Conservation (phyloP, 2,888 invertebrate species). For the Escarpia spicata region DNA sequence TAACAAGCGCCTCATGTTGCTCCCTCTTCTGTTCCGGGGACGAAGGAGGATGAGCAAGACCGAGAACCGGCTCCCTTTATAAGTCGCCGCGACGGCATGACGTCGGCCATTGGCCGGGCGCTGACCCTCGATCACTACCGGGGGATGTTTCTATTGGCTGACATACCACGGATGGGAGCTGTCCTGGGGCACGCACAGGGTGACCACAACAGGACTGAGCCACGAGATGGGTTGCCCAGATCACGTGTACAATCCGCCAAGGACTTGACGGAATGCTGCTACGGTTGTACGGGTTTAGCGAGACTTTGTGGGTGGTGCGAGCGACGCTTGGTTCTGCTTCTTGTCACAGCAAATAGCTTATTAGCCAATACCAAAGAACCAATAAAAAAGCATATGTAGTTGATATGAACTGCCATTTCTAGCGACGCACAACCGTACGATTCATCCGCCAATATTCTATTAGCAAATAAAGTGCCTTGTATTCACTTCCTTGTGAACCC, state of each 20-base stretch:
- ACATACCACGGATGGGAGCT: not conserved
- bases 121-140: not conserved
- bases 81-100: not conserved
- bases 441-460: no score
- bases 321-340: not conserved
- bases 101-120: not conserved
- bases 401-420: not conserved
- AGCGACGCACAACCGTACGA: no score
- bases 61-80: not conserved
- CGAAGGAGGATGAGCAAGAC: not conserved
- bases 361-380: not conserved
- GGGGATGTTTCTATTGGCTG: not conserved
- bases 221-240: not conserved
- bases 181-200: not conserved
- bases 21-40: slow-evolving; percentile 16
- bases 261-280: no score
- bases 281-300: not conserved
- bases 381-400: no score
- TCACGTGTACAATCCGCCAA: not conserved
- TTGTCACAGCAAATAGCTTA: not conserved
- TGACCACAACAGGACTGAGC: not conserved
- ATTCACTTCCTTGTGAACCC: no score
- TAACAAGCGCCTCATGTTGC: slow-evolving; percentile 16
- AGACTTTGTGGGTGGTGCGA: not conserved
- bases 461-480: no score